Percentiles rank a stretch among this genome's conserved stretches.
Evolutionary conservation across 2,888 invertebrate species (phyloP).

Genomic region (Limnephilus marmoratus): DNA sequence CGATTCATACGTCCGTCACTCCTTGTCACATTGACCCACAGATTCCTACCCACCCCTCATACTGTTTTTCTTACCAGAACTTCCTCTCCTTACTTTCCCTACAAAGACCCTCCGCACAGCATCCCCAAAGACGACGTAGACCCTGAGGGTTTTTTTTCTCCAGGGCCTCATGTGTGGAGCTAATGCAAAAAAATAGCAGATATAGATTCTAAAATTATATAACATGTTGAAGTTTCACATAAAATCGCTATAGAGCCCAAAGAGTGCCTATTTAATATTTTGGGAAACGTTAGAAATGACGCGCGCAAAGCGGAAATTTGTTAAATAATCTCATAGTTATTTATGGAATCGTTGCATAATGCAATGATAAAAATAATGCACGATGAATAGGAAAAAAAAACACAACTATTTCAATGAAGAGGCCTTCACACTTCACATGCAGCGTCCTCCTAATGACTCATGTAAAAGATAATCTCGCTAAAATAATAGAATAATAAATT

Average conservation of each 20-base stretch:
- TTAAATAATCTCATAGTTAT: background rate
- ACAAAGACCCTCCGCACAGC: too few relatives aligned
- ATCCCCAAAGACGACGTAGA: too few relatives aligned
- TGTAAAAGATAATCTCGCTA: background rate
- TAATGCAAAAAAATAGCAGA: too few relatives aligned
- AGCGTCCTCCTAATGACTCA: background rate
- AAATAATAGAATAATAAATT: conserved; percentile 2
- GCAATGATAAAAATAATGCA: background rate
- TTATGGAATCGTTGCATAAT: background rate
- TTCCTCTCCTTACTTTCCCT: too few relatives aligned
- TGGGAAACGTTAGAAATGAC: background rate
- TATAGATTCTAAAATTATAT: too few relatives aligned
- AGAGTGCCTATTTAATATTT: background rate
- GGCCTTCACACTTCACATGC: background rate
- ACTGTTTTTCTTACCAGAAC: too few relatives aligned
- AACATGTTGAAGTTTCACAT: background rate
- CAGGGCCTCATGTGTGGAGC: too few relatives aligned
- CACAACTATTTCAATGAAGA: background rate
- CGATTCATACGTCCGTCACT: too few relatives aligned
- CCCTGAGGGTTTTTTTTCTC: too few relatives aligned
- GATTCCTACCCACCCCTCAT: too few relatives aligned
- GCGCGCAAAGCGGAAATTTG: background rate
- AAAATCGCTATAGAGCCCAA: background rate
- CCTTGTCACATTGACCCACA: too few relatives aligned
- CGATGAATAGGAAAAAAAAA: background rate